Percentiles rank a stretch among this genome's conserved stretches.
Evolutionary conservation across 2,113 vertebrate genomes (phyloP).

Genomic region (Fukomys damarensis): DNA sequence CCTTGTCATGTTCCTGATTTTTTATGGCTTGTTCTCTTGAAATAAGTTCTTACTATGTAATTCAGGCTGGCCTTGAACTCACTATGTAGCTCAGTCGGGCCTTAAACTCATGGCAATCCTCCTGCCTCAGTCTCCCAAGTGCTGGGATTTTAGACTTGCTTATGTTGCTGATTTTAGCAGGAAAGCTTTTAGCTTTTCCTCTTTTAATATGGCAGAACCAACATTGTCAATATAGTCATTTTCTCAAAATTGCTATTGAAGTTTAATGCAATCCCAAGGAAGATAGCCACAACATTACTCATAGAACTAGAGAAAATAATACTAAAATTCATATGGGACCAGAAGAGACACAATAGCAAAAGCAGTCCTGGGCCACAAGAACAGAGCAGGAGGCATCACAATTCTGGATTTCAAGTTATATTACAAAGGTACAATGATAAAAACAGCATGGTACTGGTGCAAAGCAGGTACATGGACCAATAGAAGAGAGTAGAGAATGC

Average conservation of each 20-base stretch:
- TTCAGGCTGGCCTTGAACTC: background rate
- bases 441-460: background rate
- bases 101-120: background rate
- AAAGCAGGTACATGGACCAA: background rate
- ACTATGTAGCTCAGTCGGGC: background rate
- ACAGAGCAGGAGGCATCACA: background rate
- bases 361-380: background rate
- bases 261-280: background rate
- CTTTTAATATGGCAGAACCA: background rate
- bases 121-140: background rate
- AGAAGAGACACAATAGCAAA: background rate
- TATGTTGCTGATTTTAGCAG: background rate
- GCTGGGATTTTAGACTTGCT: background rate
- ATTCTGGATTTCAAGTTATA: background rate
- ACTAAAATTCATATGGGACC: background rate
- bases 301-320: background rate
- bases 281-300: background rate
- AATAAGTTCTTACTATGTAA: background rate
- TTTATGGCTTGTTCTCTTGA: background rate
- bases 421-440: background rate
- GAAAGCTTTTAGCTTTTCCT: background rate
- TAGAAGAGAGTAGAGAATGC: background rate
- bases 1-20: background rate
- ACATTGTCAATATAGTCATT: background rate
- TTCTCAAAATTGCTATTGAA: background rate